A percentile compares a stretch with the other conserved stretches of the same genome.
These are phyloP conservation scores for Choloepus hoffmanni DNA, from an alignment of 2,113 vertebrate genomes.

Conservation along the genomic window DNA sequence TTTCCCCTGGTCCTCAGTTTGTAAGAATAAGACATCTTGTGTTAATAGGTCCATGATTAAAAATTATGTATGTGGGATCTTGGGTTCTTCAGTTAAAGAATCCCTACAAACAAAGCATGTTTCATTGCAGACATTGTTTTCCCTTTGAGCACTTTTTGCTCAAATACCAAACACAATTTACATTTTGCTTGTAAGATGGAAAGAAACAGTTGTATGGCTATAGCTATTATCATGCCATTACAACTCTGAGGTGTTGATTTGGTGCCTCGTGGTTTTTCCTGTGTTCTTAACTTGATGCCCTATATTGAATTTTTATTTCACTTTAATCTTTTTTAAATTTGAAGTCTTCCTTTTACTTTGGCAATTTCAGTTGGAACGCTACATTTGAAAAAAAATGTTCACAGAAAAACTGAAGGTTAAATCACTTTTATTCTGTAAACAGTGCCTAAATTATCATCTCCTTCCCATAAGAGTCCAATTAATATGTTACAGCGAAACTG, in stretches of 20 bases:
- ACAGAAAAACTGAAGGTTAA: constrained; percentile 58
- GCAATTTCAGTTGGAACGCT: constrained; percentile 54
- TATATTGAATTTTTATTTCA: constrained; percentile 73
- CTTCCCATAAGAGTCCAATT: constrained; percentile 70
- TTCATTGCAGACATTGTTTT: neutral
- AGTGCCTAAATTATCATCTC: constrained; percentile 65
- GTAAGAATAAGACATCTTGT: neutral
- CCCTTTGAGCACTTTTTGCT: neutral
- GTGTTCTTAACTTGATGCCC: constrained; percentile 66
- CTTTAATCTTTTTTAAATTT: constrained; percentile 59
- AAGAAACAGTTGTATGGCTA: constrained; percentile 1
- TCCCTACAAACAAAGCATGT: neutral
- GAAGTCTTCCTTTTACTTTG: constrained; percentile 56
- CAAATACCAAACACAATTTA: constrained; percentile 9
- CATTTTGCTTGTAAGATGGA: neutral
- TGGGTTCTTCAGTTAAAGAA: constrained; percentile 7
- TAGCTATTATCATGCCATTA: neutral
- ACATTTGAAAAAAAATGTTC: constrained; percentile 61
- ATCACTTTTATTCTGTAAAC: constrained; percentile 72
- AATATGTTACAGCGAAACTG: constrained; percentile 29
- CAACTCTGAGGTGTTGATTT: constrained; percentile 38
- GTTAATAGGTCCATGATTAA: neutral
- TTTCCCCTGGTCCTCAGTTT: neutral
- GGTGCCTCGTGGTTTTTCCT: constrained; percentile 45
- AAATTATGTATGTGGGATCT: neutral